Conservation (phyloP, 64 coral and sea anemone species). For the Porites australiensis region DNA sequence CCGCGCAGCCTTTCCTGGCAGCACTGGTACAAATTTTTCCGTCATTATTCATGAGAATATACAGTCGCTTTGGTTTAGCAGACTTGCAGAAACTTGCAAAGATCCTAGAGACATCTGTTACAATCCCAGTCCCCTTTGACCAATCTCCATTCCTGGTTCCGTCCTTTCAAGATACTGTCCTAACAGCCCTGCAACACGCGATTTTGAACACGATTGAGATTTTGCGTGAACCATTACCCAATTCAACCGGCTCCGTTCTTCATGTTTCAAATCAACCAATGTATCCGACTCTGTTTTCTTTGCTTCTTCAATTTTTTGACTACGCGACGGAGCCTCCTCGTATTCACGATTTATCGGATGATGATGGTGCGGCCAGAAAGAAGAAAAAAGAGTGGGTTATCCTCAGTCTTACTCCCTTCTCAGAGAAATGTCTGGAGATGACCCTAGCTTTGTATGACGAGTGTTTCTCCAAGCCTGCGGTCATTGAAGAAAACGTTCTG, state of each 20-base stretch:
- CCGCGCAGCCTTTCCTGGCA: conserved; percentile 80
- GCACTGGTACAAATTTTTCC: conserved; percentile 95
- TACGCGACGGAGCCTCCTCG: conserved; percentile 75
- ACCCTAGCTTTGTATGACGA: conserved; percentile 73
- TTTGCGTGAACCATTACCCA: conserved; percentile 82
- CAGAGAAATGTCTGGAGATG: conserved; percentile 88
- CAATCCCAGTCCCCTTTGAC: conserved; percentile 83
- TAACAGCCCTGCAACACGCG: conserved; percentile 87
- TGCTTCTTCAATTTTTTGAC: conserved; percentile 81
- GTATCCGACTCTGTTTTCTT: conserved; percentile 89
- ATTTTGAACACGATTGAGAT: conserved; percentile 89
- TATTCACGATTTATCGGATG: conserved; percentile 55
- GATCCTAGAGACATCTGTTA: conserved; percentile 77
- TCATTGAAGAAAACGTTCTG: conserved; percentile 94
- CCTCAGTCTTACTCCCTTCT: conserved; percentile 81
- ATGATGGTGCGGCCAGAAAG: background rate
- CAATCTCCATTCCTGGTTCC: conserved; percentile 90
- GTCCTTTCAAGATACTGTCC: conserved; percentile 84
- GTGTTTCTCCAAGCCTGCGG: conserved; percentile 74
- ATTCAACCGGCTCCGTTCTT: conserved; percentile 69
- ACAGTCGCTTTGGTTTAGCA: conserved; percentile 94
- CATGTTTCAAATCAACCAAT: conserved; percentile 91
- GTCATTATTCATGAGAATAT: conserved; percentile 82
- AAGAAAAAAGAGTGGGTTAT: conserved; percentile 92
- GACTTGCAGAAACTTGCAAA: conserved; percentile 93